A percentile compares a stretch with the other conserved stretches of the same genome.
These are phyloP conservation scores for Phoeniculus purpureus DNA, from an alignment of 2,797 vertebrate genomes.

Conservation along the genomic window DNA sequence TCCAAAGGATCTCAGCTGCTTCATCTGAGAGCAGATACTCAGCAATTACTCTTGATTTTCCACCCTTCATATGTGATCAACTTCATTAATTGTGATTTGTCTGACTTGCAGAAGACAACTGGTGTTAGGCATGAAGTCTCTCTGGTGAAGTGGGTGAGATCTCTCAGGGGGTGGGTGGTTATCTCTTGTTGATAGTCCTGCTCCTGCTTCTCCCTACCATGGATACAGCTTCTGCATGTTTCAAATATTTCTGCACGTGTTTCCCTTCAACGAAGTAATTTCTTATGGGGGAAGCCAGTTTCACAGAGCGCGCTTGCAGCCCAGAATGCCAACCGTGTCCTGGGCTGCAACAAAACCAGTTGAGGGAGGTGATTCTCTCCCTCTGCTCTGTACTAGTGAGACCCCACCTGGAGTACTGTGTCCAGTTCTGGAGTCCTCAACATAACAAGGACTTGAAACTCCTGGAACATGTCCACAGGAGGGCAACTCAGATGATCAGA, in stretches of 20 bases:
- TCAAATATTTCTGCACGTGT: neutral
- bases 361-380: too few relatives aligned
- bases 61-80: neutral
- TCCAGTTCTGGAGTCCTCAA: too few relatives aligned
- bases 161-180: neutral
- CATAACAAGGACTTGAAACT: too few relatives aligned
- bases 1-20: neutral
- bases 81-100: neutral
- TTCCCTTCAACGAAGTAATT: neutral
- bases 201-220: neutral
- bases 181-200: neutral
- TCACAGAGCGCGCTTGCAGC: neutral
- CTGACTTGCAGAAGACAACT: neutral
- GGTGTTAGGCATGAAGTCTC: neutral
- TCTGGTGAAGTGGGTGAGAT: neutral
- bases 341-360: too few relatives aligned
- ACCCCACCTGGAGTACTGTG: too few relatives aligned
- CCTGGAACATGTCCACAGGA: too few relatives aligned
- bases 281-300: neutral
- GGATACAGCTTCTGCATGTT: neutral
- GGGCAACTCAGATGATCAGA: too few relatives aligned
- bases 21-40: neutral
- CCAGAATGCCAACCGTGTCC: too few relatives aligned
- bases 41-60: neutral
- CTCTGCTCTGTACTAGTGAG: too few relatives aligned